phyloP scores from a whole-genome alignment of 2,888 invertebrate genomes.

The Drosophila paramelanica region DNA sequence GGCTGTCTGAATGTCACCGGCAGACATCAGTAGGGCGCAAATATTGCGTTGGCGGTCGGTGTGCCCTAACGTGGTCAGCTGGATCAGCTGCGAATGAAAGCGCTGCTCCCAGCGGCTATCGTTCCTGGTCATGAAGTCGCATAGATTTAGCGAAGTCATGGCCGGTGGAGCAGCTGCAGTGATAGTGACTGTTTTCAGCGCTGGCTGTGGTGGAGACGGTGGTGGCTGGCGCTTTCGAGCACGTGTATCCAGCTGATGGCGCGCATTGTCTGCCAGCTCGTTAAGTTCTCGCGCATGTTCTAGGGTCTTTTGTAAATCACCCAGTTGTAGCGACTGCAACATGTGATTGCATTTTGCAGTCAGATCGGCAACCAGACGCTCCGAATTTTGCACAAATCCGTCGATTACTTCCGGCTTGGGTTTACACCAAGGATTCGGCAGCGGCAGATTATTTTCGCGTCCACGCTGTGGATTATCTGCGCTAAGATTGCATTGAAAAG shows the following conservation, averaged over 20 bases:
- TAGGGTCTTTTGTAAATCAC: slow-evolving; percentile 19
- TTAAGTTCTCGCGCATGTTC: slow-evolving; percentile 7
- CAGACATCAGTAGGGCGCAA: slow-evolving; percentile 51
- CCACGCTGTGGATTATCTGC: slow-evolving; percentile 56
- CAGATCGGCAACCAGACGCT: slow-evolving; percentile 1
- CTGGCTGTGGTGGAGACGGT: background rate
- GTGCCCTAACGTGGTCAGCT: slow-evolving; percentile 48
- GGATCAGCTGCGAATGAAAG: slow-evolving; percentile 41
- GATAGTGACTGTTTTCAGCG: background rate
- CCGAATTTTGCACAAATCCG: background rate
- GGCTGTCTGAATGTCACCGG: slow-evolving; percentile 56
- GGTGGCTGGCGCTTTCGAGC: no score
- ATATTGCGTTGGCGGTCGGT: slow-evolving; percentile 53
- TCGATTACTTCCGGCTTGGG: background rate
- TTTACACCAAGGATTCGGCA: slow-evolving; percentile 65
- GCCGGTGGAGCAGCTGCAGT: background rate
- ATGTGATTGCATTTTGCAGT: slow-evolving; percentile 19
- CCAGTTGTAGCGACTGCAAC: slow-evolving; percentile 22
- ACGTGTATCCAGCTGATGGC: slow-evolving; percentile 12
- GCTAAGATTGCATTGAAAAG: fast-evolving
- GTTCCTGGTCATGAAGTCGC: slow-evolving; percentile 39
- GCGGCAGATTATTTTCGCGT: slow-evolving; percentile 53
- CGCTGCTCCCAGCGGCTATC: slow-evolving; percentile 34
- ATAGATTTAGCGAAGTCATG: slow-evolving; percentile 13
- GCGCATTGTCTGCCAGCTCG: slow-evolving; percentile 16